These are phyloP conservation scores for Nannobrachium achirus DNA, from an alignment of 2,113 vertebrate species.

Conservation along the genomic window DNA sequence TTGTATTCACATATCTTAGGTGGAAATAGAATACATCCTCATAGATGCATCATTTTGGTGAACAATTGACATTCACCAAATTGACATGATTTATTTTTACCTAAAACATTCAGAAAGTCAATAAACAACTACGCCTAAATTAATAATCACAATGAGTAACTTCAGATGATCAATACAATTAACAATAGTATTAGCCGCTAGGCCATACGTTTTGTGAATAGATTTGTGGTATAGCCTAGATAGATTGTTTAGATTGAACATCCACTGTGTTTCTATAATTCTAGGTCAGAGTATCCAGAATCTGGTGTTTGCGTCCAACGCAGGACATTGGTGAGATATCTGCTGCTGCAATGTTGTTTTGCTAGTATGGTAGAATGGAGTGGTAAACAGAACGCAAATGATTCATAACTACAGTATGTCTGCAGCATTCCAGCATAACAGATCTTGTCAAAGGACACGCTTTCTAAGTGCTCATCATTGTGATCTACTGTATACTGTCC, in stretches of 20 bases:
- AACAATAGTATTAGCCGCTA: too few relatives aligned
- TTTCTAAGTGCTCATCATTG: not conserved
- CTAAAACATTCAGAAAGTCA: too few relatives aligned
- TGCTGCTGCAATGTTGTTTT: not conserved
- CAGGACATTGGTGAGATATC: constrained; percentile 38
- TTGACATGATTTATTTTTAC: too few relatives aligned
- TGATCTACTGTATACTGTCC: not conserved
- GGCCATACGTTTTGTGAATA: too few relatives aligned
- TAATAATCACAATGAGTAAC: too few relatives aligned
- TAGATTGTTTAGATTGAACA: not conserved
- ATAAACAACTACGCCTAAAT: too few relatives aligned
- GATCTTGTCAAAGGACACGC: not conserved
- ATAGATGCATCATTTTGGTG: too few relatives aligned
- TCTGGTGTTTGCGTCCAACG: not conserved
- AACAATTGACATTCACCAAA: too few relatives aligned
- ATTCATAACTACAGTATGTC: not conserved
- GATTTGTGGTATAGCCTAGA: too few relatives aligned
- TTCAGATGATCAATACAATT: too few relatives aligned
- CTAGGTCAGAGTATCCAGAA: constrained; percentile 18
- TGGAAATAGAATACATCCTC: too few relatives aligned
- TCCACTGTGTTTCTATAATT: not conserved
- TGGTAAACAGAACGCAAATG: not conserved
- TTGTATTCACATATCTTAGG: not conserved
- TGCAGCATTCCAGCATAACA: not conserved
- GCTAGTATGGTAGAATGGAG: not conserved